Evolutionary conservation across 2,797 vertebrate genomes (phyloP), one percentile per base, ranked within the genome.

Genomic region (Simalia tracyae): DNA sequence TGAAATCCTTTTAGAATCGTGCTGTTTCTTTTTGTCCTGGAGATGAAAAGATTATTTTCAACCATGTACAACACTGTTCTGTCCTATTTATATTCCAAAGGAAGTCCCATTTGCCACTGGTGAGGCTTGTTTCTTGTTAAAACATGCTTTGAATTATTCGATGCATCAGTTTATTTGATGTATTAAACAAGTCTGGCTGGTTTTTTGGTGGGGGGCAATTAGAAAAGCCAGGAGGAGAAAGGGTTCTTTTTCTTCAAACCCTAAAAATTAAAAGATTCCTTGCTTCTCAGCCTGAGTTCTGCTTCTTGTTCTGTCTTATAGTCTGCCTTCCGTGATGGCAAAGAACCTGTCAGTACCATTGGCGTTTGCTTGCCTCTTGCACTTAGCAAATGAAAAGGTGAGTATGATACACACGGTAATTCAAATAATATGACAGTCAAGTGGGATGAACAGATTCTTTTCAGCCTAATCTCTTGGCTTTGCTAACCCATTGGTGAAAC

Each of bases 361-460:
- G 96, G 99, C 99, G 0, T 99, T 99, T 46, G 97, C 98, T 0
- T 99, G 98, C 92, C 98, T 99, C 93, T 97, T 99, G 93, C 98
- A 99, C 93, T 96, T 99, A 87, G 98, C 99, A 89, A 99, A 98
- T 59, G 99, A 99, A 96, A 99, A 99, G 98, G 99, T 99, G 94
- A 95, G 98, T 31, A 0, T 36, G 0, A 6, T 3, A 15, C 2
- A 4, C 7, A 2, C 9, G 60, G 11, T 10, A 17, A 4, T 19
- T 26, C 28, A 15, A 22, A 3, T 1, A 14, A 24, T 5, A n/a
- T 2, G 28, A 72, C 10, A 0, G 42, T 10, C 86, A 56, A 0
- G 81, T 0, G 8, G 64, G 10, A 24, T 9, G 28, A 54, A 19
- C 28, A 1, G 57, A 22, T 0, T 66, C 2, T 57, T 31, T 26